Evolutionary conservation across 2,888 invertebrate species (phyloP), one percentile per base, ranked within the genome.

Genomic region (Drosophila robusta): DNA sequence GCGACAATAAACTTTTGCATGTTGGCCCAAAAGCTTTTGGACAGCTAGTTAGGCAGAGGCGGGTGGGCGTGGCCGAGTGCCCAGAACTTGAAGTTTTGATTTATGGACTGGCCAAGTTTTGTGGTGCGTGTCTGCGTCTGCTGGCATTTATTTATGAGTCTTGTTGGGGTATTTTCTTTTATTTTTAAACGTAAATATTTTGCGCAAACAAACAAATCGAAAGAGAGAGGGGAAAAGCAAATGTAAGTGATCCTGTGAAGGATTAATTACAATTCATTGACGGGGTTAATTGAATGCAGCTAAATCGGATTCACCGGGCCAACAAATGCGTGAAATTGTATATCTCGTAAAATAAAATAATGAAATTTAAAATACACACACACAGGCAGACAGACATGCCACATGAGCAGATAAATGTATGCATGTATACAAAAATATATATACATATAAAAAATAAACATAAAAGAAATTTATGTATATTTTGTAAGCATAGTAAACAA

Each of bases 121-220:
- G 65, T 73, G 73, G 69, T 78, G 73, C 83, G 75, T 83, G 86
- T 78, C 67, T 75, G 70, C 44, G 50, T 39, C 50, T 11, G 32
- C 44, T 52, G 69, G 57, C 52, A 70, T 72, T 81, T 85, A 85
- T 82, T 79, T 82, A 85, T 77, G 85, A 75, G 62, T 70, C 65
- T 65, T 78, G 63, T 63, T 72, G 64, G 8, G 29, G 0, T 29
- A 29, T 29, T 12, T 34, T n/a, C n/a, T 34, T 29, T 29, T 8
- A 29, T 46, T 29, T 41, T 44, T 44, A 51, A 26, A 42, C 56
- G 45, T 46, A 46, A 56, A 60, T 46, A 49, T 55, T 26, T 51
- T 26, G 44, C 55, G 42, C 38, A 57, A 50, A 44, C 42, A 65
- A 51, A 69, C 56, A 55, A 65, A 64, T 6, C 0, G 26, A 29